Conservation (phyloP, 2,888 invertebrate genomes). For the Callosobruchus maculatus region DNA sequence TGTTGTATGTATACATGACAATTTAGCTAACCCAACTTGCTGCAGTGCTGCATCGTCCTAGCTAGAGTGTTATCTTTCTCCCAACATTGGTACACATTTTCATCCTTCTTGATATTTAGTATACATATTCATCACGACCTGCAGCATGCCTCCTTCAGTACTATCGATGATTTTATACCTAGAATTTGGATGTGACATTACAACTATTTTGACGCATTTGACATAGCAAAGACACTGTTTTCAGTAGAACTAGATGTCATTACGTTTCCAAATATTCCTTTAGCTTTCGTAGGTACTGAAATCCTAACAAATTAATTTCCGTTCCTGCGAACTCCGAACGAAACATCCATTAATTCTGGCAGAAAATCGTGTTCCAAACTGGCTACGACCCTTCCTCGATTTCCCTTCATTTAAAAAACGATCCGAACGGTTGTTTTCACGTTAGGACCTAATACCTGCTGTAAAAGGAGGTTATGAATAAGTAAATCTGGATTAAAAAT, state of each 20-base stretch:
- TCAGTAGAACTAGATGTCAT: background rate
- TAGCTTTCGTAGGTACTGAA: background rate
- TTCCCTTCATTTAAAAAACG: background rate
- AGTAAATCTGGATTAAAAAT: background rate
- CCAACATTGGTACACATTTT: too few relatives aligned
- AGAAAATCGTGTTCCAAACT: background rate
- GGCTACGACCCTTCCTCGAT: background rate
- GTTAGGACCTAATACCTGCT: background rate
- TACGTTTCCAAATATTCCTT: background rate
- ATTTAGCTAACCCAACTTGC: too few relatives aligned
- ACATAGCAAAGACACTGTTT: too few relatives aligned
- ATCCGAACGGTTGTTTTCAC: background rate
- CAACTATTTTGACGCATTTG: too few relatives aligned
- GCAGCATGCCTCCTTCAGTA: too few relatives aligned
- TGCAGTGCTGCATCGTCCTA: too few relatives aligned
- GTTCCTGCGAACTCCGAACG: background rate
- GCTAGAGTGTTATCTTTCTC: too few relatives aligned
- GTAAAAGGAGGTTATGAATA: background rate
- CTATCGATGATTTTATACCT: too few relatives aligned
- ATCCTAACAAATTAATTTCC: background rate
- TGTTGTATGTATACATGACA: too few relatives aligned
- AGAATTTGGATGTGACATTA: too few relatives aligned
- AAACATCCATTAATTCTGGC: background rate
- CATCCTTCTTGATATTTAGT: too few relatives aligned
- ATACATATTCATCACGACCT: too few relatives aligned